These are phyloP conservation scores for Papilio xuthus DNA, from an alignment of 1,140 invertebrate species.

Conservation along the genomic window DNA sequence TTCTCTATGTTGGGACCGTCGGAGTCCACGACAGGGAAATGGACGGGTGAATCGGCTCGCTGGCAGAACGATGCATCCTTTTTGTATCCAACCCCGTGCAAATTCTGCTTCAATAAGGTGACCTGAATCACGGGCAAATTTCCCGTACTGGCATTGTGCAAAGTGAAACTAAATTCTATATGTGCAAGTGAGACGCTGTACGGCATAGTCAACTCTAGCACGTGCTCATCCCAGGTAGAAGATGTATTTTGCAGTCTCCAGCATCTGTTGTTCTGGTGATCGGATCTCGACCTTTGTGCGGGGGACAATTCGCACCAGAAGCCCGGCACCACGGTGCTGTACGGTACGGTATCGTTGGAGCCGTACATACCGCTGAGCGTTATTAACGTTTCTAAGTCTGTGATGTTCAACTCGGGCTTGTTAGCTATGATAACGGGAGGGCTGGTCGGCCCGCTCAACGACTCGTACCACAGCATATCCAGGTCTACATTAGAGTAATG, in stretches of 20 bases:
- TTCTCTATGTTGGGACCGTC: constrained; percentile 85
- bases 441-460: constrained; percentile 79
- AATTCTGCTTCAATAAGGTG: constrained; percentile 91
- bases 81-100: constrained; percentile 85
- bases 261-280: constrained; percentile 91
- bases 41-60: constrained; percentile 83
- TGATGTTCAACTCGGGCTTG: constrained; percentile 67
- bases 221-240: constrained; percentile 95
- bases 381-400: constrained; percentile 71
- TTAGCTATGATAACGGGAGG: constrained; percentile 72
- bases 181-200: constrained; percentile 89
- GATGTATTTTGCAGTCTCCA: constrained; percentile 94
- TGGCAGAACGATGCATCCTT: constrained; percentile 75
- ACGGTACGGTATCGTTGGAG: constrained; percentile 84
- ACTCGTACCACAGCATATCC: constrained; percentile 68
- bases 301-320: constrained; percentile 97
- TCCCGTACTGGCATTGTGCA: constrained; percentile 87
- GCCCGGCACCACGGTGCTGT: constrained; percentile 93
- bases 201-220: constrained; percentile 93
- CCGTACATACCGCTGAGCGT: constrained; percentile 72
- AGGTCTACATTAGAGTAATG: constrained; percentile 77
- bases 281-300: constrained; percentile 91
- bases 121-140: constrained; percentile 87
- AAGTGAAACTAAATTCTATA: constrained; percentile 92
- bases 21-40: constrained; percentile 81